These are phyloP conservation scores for Gymnoscopelus braueri DNA, from an alignment of 2,797 vertebrate species.

Conservation along the genomic window DNA sequence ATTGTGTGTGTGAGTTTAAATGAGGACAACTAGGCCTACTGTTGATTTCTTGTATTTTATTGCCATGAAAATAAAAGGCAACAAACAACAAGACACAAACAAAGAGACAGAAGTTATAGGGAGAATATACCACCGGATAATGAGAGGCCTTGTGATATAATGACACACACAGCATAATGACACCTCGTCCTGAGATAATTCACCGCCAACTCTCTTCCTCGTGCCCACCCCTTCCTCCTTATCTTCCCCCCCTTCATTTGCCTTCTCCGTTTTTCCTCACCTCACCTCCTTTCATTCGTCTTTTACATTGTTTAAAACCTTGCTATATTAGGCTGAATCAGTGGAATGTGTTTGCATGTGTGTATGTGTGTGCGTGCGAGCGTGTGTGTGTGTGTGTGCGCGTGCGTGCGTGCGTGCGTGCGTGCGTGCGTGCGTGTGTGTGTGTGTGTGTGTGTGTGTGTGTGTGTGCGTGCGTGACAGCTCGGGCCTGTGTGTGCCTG, in stretches of 20 bases:
- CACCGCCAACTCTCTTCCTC: not conserved
- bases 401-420: slow-evolving; percentile 1
- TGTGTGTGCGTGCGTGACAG: not conserved
- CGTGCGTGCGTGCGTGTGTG: not conserved
- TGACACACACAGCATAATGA: slow-evolving; percentile 27
- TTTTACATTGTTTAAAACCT: slow-evolving; percentile 10
- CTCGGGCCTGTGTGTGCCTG: slow-evolving; percentile 1
- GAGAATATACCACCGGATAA: slow-evolving; percentile 28
- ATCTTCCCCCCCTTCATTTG: slow-evolving; percentile 27
- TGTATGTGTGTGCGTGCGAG: slow-evolving; percentile 3
- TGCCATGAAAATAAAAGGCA: not conserved
- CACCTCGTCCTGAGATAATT: slow-evolving; percentile 49
- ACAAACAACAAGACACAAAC: not conserved
- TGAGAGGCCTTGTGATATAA: slow-evolving; percentile 22
- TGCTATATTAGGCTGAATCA: not conserved
- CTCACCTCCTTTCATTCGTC: slow-evolving; percentile 29
- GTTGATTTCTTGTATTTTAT: slow-evolving; percentile 37
- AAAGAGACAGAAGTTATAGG: not conserved
- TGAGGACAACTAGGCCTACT: slow-evolving; percentile 24
- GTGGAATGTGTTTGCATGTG: not conserved
- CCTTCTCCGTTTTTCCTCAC: slow-evolving; percentile 26
- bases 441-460: not conserved
- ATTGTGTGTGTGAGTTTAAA: slow-evolving; percentile 35
- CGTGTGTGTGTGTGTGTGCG: not conserved
- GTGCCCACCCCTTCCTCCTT: slow-evolving; percentile 20